Percentiles rank a stretch among this genome's conserved stretches.
phyloP scores from a whole-genome alignment of 1,140 invertebrate species.

The Cyclargus thomasi region DNA sequence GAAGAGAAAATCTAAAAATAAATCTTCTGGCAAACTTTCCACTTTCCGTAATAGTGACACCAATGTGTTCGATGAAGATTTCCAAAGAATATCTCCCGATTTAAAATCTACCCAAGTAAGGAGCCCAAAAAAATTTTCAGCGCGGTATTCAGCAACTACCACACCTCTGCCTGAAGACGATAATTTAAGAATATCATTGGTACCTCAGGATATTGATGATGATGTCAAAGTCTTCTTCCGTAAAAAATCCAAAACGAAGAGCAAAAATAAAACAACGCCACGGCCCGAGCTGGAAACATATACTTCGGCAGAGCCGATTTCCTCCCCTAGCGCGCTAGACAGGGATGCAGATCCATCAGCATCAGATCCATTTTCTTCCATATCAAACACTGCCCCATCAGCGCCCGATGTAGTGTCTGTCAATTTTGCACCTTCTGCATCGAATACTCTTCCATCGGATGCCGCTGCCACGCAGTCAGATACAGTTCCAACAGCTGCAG shows the following conservation, averaged over 20 bases:
- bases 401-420: conserved; percentile 13
- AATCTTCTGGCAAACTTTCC: conserved; percentile 44
- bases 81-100: conserved; percentile 32
- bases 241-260: conserved; percentile 43
- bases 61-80: conserved; percentile 45
- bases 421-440: neutral
- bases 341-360: conserved; percentile 22
- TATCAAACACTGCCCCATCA: conserved; percentile 26
- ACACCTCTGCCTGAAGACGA: conserved; percentile 28
- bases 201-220: conserved; percentile 41
- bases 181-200: conserved; percentile 50
- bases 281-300: conserved; percentile 32
- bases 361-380: conserved; percentile 23
- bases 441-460: neutral
- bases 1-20: conserved; percentile 30
- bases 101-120: neutral
- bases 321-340: conserved; percentile 19
- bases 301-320: neutral
- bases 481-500: conserved; percentile 17
- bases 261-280: conserved; percentile 34
- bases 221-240: conserved; percentile 60
- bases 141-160: conserved; percentile 26
- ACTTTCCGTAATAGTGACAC: conserved; percentile 56
- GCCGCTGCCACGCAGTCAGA: conserved; percentile 18
- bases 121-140: conserved; percentile 36